phyloP scores from a whole-genome alignment of 2,797 vertebrate genomes.

The Syngnathus rostellatus region DNA sequence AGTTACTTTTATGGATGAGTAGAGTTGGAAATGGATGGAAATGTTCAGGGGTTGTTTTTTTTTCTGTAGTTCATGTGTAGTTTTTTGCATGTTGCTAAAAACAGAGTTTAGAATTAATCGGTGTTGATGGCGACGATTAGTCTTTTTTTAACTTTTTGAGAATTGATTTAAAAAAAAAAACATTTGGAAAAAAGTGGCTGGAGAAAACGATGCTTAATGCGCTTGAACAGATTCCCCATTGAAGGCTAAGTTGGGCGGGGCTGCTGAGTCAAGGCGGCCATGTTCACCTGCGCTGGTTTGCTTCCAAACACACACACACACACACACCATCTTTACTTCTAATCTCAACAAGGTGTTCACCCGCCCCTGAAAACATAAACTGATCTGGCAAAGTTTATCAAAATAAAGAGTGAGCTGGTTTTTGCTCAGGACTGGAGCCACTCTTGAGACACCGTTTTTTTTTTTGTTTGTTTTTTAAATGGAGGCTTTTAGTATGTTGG shows the following conservation, averaged over 20 bases:
- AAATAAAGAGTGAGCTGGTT: conserved; percentile 48
- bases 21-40: background rate
- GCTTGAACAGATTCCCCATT: conserved; percentile 8
- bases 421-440: conserved; percentile 23
- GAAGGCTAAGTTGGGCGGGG: conserved; percentile 13
- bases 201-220: conserved; percentile 14
- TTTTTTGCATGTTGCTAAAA: background rate
- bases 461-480: conserved; percentile 21
- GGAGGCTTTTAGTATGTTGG: conserved; percentile 10
- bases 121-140: conserved; percentile 40
- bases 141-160: conserved; percentile 39
- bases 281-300: conserved; percentile 23
- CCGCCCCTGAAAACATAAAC: conserved; percentile 32
- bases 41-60: background rate
- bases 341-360: conserved; percentile 43
- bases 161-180: conserved; percentile 47
- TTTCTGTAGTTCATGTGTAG: background rate
- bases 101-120: conserved; percentile 13
- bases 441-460: conserved; percentile 33
- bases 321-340: conserved; percentile 26
- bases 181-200: conserved; percentile 20
- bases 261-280: conserved; percentile 34
- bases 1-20: background rate
- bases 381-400: conserved; percentile 35
- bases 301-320: conserved; percentile 17